phyloP scores from a whole-genome alignment of 2,888 invertebrate species.

The Sisyra nigra region DNA sequence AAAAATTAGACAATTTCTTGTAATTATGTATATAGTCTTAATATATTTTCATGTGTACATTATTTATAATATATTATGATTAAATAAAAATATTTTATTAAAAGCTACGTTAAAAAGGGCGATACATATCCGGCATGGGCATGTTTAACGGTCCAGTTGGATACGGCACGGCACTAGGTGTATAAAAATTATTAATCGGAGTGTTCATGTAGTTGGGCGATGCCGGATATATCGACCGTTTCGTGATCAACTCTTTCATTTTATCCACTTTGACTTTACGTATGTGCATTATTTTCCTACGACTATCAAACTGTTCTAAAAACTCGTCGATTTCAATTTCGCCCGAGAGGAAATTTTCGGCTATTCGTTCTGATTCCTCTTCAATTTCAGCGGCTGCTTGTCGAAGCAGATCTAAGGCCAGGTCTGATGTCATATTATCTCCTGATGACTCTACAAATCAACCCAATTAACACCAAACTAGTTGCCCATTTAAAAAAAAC shows the following conservation, averaged over 20 bases:
- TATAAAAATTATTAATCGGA: slow-evolving; percentile 28
- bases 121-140: slow-evolving; percentile 48
- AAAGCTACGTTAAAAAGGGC: background rate
- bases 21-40: too few species aligned
- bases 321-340: slow-evolving; percentile 65
- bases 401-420: slow-evolving; percentile 74
- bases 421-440: slow-evolving; percentile 66
- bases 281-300: slow-evolving; percentile 60
- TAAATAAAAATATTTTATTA: too few species aligned
- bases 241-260: slow-evolving; percentile 55
- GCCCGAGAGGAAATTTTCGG: slow-evolving; percentile 64
- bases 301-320: slow-evolving; percentile 63
- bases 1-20: too few species aligned
- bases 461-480: too few species aligned
- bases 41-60: too few species aligned
- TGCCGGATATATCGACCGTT: slow-evolving; percentile 21
- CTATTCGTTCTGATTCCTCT: slow-evolving; percentile 75
- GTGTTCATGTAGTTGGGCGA: slow-evolving; percentile 23
- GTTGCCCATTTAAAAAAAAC: too few species aligned
- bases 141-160: slow-evolving; percentile 56
- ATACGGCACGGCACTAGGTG: slow-evolving; percentile 40
- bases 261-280: slow-evolving; percentile 88
- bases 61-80: too few species aligned
- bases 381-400: slow-evolving; percentile 86
- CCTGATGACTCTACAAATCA: slow-evolving; percentile 49